Conservation (phyloP, 1,140 invertebrate species). For the Latrodectus geometricus region DNA sequence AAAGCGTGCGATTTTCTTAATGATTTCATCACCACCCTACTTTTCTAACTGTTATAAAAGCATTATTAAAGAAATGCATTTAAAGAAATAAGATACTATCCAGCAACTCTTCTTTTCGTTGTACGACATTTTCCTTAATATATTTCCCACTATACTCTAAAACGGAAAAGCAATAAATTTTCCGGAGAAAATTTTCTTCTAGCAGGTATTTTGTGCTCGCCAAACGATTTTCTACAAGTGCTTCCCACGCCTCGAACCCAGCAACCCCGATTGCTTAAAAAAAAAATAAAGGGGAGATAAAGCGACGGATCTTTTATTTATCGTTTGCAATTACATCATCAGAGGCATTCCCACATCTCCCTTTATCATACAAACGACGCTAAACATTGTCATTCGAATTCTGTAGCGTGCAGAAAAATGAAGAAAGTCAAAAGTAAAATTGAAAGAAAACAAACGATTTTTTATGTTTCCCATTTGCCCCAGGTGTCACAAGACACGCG, state of each 20-base stretch:
- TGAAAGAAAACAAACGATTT: constrained; percentile 19
- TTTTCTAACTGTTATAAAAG: too few relatives aligned
- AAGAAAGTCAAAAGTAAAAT: constrained; percentile 15
- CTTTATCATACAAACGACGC: constrained; percentile 61
- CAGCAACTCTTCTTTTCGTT: too few relatives aligned
- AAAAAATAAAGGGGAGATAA: constrained; percentile 7
- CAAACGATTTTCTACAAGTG: background rate
- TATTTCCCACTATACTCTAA: too few relatives aligned
- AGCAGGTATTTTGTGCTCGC: background rate
- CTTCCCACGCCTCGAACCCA: background rate
- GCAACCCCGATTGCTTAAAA: constrained; percentile 27
- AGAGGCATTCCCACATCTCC: constrained; percentile 27
- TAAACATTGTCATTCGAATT: constrained; percentile 50
- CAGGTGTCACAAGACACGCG: constrained; percentile 55
- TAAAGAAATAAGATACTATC: too few relatives aligned
- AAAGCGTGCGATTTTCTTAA: too few relatives aligned
- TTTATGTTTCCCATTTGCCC: constrained; percentile 52
- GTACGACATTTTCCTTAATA: too few relatives aligned
- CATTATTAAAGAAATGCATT: too few relatives aligned
- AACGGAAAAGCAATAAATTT: too few relatives aligned
- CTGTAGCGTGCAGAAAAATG: constrained; percentile 24
- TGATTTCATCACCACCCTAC: too few relatives aligned
- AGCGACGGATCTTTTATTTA: constrained; percentile 52
- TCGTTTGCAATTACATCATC: constrained; percentile 53
- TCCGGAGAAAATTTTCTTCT: background rate